Conservation (phyloP, 64 coral and sea anemone genomes). For the Platygyra sinensis region DNA sequence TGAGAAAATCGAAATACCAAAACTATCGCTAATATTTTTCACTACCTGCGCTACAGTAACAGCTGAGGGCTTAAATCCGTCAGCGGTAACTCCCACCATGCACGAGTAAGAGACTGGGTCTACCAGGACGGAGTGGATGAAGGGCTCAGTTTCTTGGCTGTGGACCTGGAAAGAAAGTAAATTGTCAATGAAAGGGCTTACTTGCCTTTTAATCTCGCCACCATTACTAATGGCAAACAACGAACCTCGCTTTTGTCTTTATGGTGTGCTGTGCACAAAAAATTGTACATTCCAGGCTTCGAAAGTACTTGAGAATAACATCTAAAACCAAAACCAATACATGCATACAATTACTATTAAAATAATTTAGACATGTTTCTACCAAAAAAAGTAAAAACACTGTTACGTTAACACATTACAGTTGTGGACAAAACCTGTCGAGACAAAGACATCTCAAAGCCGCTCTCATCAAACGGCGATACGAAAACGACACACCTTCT, state of each 20-base stretch:
- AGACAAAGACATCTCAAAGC: too few relatives aligned
- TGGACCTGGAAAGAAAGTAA: background rate
- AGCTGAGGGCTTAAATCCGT: conserved; percentile 58
- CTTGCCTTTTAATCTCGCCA: too few relatives aligned
- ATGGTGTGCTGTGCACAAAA: conserved; percentile 44
- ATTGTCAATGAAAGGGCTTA: too few relatives aligned
- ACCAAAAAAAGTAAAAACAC: too few relatives aligned
- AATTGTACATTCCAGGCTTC: conserved; percentile 59
- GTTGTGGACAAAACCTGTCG: too few relatives aligned
- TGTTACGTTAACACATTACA: too few relatives aligned
- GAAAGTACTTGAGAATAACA: conserved; percentile 43
- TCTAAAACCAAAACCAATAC: conserved; percentile 40
- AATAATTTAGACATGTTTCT: background rate
- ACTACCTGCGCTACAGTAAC: conserved; percentile 24
- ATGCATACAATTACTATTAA: background rate
- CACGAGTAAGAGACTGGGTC: conserved; percentile 76
- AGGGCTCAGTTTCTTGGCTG: conserved; percentile 40
- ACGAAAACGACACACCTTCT: too few relatives aligned
- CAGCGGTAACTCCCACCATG: conserved; percentile 47
- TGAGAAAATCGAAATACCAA: background rate
- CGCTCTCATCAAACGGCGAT: too few relatives aligned
- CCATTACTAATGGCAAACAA: too few relatives aligned
- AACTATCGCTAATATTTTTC: too few relatives aligned
- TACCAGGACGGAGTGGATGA: conserved; percentile 68
- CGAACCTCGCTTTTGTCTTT: conserved; percentile 35